Percentiles rank a stretch among this genome's conserved stretches.
These are phyloP conservation scores for Miniopterus natalensis DNA, from an alignment of 2,113 vertebrate species.

Conservation along the genomic window DNA sequence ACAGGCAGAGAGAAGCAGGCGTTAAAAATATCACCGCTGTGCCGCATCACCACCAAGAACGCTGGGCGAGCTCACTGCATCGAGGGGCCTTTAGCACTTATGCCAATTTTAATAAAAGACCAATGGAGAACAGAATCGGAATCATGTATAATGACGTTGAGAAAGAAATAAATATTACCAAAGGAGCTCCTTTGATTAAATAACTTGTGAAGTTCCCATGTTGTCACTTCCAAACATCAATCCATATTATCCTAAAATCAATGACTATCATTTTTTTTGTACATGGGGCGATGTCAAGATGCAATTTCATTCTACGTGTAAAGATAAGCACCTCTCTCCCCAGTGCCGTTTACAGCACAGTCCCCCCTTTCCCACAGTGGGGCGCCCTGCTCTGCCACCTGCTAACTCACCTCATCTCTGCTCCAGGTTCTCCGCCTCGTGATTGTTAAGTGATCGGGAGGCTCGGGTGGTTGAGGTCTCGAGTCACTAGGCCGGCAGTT, in stretches of 20 bases:
- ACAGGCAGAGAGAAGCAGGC: constrained; percentile 51
- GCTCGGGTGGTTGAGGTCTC: constrained; percentile 92
- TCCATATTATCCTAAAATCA: background rate
- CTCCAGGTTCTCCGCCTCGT: constrained; percentile 98
- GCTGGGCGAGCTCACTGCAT: background rate
- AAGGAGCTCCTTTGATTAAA: constrained; percentile 32
- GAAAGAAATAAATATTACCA: constrained; percentile 5
- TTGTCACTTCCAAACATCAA: constrained; percentile 22
- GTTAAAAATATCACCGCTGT: background rate
- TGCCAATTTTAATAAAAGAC: constrained; percentile 33
- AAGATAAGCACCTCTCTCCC: background rate
- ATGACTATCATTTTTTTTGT: background rate
- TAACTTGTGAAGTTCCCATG: background rate
- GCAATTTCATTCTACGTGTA: background rate
- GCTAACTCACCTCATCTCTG: constrained; percentile 93
- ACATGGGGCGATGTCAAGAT: background rate
- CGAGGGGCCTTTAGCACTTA: background rate
- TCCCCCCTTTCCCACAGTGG: background rate
- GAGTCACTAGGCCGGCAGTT: constrained; percentile 90
- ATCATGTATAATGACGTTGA: background rate
- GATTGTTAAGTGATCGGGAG: constrained; percentile 93
- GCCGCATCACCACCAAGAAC: background rate
- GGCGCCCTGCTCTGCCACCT: background rate
- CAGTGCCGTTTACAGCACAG: background rate
- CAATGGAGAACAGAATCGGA: background rate